Base-by-base conservation (phyloP, 30 jellyfish, hydroid and myxozoan species). In the Haliclystus octoradiatus region DNA sequence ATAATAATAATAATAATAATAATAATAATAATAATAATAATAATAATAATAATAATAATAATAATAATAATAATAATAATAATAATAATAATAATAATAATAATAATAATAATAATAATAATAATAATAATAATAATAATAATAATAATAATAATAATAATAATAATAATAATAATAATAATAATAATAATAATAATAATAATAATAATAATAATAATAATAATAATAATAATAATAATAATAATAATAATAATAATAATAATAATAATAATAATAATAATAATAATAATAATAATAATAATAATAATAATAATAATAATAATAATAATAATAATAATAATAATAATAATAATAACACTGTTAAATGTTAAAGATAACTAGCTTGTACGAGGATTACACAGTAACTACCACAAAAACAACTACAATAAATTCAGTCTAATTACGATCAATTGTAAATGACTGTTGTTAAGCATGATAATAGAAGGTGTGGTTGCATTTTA, bases 41-140 rank as follows among this genome's bases (percentile, higher is more conserved):
- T 60, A 60, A 27, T 60, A 60, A 27, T 60, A 60, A 27, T 60
- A 60, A 27, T 60, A 60, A 27, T 60, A 60, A 27, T 60, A 60
- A 27, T 60, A 60, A 27, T 60, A 60, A 27, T 60, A 60, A 27
- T 60, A 47, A n/a, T 47, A n/a, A 47, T 47, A n/a, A 47, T 47
- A n/a, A 47, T 47, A n/a, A 47, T 47, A n/a, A 47, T 47, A n/a
- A 47, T 47, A n/a, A 47, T 47, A n/a, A 47, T 47, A n/a, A 47
- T 47, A n/a, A 47, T 47, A n/a, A 47, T 47, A n/a, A 47, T 47
- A n/a, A 47, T 47, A n/a, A 47, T 47, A n/a, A 47, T 47, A n/a
- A 47, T 47, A n/a, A 47, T 47, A n/a, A 47, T 47, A n/a, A 47
- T 47, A n/a, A 47, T 47, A 14, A 47, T 47, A n/a, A 47, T 47